Conservation (phyloP, 2,113 vertebrate genomes). For the Elephantulus edwardii region DNA sequence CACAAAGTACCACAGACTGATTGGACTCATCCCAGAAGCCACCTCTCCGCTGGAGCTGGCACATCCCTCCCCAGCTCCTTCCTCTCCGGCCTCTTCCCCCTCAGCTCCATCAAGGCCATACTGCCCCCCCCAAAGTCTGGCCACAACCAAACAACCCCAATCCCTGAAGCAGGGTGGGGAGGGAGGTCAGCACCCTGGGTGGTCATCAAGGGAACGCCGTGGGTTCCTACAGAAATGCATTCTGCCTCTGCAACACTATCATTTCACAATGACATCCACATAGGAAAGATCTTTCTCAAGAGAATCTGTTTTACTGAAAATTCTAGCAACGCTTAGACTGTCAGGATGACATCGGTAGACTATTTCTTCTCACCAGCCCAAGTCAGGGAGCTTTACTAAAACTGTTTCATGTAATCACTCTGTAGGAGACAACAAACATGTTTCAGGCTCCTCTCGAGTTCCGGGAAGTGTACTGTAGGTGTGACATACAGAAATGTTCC, state of each 20-base stretch:
- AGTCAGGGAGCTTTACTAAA: conserved; percentile 15
- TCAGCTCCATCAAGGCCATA: neutral
- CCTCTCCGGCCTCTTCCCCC: neutral
- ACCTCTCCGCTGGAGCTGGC: neutral
- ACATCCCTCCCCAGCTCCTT: neutral
- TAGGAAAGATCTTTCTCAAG: neutral
- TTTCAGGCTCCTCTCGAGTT: neutral
- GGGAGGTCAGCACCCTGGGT: neutral
- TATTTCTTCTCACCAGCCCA: neutral
- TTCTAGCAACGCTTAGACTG: neutral
- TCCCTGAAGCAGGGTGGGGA: conserved; percentile 12
- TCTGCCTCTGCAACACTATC: neutral
- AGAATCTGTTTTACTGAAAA: neutral
- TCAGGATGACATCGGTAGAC: neutral
- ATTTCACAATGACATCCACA: neutral
- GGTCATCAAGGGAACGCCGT: neutral
- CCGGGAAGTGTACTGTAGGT: neutral
- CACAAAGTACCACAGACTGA: neutral
- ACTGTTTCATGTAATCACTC: neutral
- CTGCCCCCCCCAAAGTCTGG: conserved; percentile 42
- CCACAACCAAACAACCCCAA: neutral
- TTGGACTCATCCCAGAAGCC: neutral
- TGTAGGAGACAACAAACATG: neutral
- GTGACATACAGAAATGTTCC: neutral
- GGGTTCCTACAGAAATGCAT: neutral